These are phyloP conservation scores for Xylophagus ater DNA, from an alignment of 2,888 invertebrate species.

Conservation along the genomic window DNA sequence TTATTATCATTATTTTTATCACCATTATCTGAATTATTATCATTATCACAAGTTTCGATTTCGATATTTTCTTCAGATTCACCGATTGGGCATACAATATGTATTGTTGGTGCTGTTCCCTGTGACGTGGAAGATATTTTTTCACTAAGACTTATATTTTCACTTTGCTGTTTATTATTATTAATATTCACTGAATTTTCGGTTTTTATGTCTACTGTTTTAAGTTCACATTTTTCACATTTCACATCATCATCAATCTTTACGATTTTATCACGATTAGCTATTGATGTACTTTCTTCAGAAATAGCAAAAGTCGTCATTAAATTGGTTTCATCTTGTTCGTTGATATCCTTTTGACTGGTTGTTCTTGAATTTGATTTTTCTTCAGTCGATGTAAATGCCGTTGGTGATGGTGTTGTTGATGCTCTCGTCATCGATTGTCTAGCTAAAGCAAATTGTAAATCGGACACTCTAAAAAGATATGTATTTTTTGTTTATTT, in stretches of 20 bases:
- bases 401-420: constrained; percentile 26
- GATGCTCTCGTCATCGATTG: constrained; percentile 19
- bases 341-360: no score
- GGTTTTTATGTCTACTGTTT: constrained; percentile 6
- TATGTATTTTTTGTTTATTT: constrained; percentile 14
- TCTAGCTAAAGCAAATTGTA: constrained; percentile 22
- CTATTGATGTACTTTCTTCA: constrained; percentile 9
- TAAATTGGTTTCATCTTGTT: constrained; percentile 9
- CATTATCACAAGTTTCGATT: no score
- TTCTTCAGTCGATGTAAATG: constrained; percentile 5
- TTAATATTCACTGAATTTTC: constrained; percentile 11
- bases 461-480: constrained; percentile 23
- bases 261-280: constrained; percentile 12
- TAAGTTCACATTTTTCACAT: constrained; percentile 11
- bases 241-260: constrained; percentile 7
- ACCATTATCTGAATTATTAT: no score
- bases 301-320: constrained; percentile 9
- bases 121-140: constrained; percentile 8
- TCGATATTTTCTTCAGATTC: constrained; percentile 11
- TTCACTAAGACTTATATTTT: constrained; percentile 9
- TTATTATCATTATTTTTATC: no score
- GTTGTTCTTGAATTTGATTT: background rate
- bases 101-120: constrained; percentile 16
- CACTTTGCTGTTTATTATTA: constrained; percentile 12
- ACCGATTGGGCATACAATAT: constrained; percentile 16